These are phyloP conservation scores for Nothocercus julius DNA, from an alignment of 2,113 vertebrate species.

Conservation along the genomic window DNA sequence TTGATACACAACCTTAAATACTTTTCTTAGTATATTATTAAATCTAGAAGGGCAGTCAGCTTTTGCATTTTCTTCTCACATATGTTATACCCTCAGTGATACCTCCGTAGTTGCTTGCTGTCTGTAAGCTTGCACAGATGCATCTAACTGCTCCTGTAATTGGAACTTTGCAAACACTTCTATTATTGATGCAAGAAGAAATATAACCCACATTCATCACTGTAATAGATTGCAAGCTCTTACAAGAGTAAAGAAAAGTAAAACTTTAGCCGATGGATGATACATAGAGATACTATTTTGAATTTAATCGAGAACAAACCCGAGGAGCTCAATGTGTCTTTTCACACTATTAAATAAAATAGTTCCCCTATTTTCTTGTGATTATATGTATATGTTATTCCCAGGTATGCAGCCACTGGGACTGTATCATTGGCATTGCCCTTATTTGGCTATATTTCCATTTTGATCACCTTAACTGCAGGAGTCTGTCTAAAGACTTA, in stretches of 20 bases:
- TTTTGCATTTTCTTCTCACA: background rate
- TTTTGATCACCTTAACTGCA: background rate
- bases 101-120: background rate
- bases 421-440: background rate
- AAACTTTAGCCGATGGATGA: background rate
- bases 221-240: background rate
- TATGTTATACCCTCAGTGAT: background rate
- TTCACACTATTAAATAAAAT: background rate
- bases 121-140: background rate
- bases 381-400: background rate
- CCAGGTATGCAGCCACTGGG: background rate
- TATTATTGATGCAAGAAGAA: slow-evolving; percentile 60
- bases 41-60: background rate
- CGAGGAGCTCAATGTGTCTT: background rate
- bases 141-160: slow-evolving; percentile 26
- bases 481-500: background rate
- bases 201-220: background rate
- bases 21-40: background rate
- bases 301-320: background rate
- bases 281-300: background rate
- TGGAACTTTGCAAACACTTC: slow-evolving; percentile 15
- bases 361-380: background rate
- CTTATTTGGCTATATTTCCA: background rate
- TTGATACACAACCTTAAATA: background rate
- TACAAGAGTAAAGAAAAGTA: background rate